phyloP scores from a whole-genome alignment of 2,797 vertebrate genomes.

The Urosaurus nigricauda region DNA sequence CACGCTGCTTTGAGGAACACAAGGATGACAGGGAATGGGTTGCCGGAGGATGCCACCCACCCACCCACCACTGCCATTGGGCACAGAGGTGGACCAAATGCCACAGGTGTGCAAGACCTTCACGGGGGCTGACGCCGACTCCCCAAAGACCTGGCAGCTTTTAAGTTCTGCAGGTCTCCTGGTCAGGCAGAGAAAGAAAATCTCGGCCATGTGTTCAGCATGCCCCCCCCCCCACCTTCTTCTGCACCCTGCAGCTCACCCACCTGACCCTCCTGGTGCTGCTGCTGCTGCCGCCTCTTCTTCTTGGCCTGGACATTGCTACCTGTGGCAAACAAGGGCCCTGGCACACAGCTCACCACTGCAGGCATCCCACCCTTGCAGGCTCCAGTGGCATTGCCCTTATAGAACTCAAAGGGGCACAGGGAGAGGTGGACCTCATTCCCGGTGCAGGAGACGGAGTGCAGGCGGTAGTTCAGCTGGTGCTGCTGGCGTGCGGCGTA shows the following conservation, averaged over 20 bases:
- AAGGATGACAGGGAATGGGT: too few relatives aligned
- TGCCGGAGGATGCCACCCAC: not conserved
- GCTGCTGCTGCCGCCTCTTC: constrained; percentile 69
- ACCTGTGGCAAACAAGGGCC: constrained; percentile 82
- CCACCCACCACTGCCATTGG: not conserved
- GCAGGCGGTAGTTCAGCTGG: constrained; percentile 81
- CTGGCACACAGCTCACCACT: constrained; percentile 90
- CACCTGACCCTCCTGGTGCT: constrained; percentile 69
- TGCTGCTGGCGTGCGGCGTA: constrained; percentile 87
- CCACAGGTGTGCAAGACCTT: not conserved
- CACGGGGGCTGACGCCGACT: too few relatives aligned
- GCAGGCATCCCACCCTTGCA: constrained; percentile 86
- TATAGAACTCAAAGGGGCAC: constrained; percentile 90
- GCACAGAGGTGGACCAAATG: rapidly evolving
- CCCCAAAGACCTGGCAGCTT: not conserved
- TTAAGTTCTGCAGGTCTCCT: too few relatives aligned
- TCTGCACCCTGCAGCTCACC: constrained; percentile 13
- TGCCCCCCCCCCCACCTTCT: not conserved
- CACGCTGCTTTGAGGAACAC: constrained; percentile 74
- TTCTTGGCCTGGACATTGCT: constrained; percentile 85
- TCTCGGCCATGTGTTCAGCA: not conserved
- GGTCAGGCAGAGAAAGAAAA: too few relatives aligned
- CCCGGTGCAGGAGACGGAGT: constrained; percentile 89
- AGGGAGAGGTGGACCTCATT: constrained; percentile 92
- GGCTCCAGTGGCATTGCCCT: constrained; percentile 80